phyloP scores from a whole-genome alignment of 2,113 vertebrate species.

The Ctenomys sociabilis region DNA sequence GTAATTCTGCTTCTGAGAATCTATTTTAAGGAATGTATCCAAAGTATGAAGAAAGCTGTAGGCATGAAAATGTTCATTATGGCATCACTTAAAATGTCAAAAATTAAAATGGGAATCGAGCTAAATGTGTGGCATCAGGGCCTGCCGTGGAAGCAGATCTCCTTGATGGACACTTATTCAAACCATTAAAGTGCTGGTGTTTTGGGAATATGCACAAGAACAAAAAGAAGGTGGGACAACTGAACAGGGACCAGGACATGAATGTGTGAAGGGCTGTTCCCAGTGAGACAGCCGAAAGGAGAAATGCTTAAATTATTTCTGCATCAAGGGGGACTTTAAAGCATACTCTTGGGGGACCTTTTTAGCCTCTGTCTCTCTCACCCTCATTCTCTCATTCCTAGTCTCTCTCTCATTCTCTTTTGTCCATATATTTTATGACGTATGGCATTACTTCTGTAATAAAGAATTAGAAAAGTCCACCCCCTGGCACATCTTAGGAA shows the following conservation, averaged over 20 bases:
- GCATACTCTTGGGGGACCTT: background rate
- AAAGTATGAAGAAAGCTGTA: constrained; percentile 23
- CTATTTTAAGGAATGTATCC: constrained; percentile 64
- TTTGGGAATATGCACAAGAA: background rate
- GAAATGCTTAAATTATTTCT: background rate
- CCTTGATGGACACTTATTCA: constrained; percentile 3
- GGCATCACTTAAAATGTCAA: constrained; percentile 60
- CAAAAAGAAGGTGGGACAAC: background rate
- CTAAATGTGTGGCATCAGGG: background rate
- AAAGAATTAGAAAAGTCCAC: background rate
- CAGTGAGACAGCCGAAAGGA: background rate
- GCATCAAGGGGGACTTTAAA: too few species aligned
- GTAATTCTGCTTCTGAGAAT: constrained; percentile 50
- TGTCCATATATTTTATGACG: background rate
- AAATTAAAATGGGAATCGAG: constrained; percentile 38
- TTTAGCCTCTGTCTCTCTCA: background rate
- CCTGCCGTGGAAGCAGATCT: background rate
- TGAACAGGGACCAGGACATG: fast-evolving
- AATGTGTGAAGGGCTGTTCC: fast-evolving
- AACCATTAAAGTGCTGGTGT: background rate
- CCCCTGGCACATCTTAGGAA: background rate
- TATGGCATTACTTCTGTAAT: background rate
- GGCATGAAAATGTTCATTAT: constrained; percentile 42
- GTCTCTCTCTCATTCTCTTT: background rate
- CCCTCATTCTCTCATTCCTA: background rate